Conservation (phyloP, 2,797 vertebrate genomes). For the Phaenicophaeus curvirostris region DNA sequence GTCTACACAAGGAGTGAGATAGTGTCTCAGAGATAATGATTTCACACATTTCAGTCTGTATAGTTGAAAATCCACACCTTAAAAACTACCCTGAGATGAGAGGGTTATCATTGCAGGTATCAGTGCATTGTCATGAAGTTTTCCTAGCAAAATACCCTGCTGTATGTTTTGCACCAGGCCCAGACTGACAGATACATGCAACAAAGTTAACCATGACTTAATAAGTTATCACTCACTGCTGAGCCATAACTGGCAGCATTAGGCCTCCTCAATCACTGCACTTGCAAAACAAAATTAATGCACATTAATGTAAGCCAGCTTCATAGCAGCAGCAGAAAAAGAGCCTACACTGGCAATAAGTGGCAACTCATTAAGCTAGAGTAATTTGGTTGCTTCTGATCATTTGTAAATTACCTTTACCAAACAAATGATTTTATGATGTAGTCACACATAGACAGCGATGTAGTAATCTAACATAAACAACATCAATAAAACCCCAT, state of each 20-base stretch:
- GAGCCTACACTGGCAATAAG: constrained; percentile 52
- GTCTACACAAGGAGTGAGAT: background rate
- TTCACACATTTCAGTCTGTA: background rate
- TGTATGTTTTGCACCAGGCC: background rate
- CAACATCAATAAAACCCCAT: background rate
- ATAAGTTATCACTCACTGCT: background rate
- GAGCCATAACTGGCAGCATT: background rate
- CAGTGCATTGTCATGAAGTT: background rate
- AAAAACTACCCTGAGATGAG: background rate
- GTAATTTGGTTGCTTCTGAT: constrained; percentile 52
- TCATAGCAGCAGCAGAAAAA: constrained; percentile 28
- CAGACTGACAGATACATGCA: background rate
- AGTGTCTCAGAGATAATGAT: background rate
- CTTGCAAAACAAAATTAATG: constrained; percentile 36
- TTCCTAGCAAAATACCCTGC: background rate
- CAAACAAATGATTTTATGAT: constrained; percentile 47
- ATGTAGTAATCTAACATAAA: constrained; percentile 30
- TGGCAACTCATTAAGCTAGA: constrained; percentile 48
- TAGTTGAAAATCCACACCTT: background rate
- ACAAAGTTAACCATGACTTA: background rate
- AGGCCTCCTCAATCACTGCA: background rate
- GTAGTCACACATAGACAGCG: background rate
- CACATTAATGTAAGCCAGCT: constrained; percentile 16
- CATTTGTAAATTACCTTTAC: constrained; percentile 49
- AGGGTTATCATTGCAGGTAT: fast-evolving